Base-by-base conservation (phyloP, 35 echinoderm and acorn worm genomes). In the Heliocidaris erythrogramma region DNA sequence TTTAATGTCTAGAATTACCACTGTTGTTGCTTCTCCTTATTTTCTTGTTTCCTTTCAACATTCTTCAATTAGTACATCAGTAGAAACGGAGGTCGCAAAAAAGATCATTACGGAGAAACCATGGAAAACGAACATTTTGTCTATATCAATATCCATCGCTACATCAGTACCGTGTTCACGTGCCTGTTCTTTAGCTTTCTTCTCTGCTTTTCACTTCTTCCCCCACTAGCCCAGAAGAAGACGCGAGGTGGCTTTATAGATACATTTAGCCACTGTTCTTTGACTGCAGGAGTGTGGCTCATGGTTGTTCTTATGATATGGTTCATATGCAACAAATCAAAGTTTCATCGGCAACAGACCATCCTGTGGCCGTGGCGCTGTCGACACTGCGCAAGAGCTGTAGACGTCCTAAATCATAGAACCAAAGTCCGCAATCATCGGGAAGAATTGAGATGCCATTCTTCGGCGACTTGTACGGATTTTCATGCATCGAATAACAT, bases 161-260 rank as follows among this genome's bases (percentile, higher is more conserved):
- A 89, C 9, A 47, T 32, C 87, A 89, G 87, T 30, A 89, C 87
- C 31, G 24, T 89, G 7, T 47, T 89, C 17, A 32, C 47, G 7
- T 89, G 87, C 24, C 87, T 89, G 14, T 48, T 89, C 87, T 89
- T 89, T 9, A 89, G 87, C 87, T 89, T 89, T 89, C 87, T 89
- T 32, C 31, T 89, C 29, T 47, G 87, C 31, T 48, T 89, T 13
- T 89, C 87, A 2, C 47, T 89, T 21, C 87, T 89, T 47, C 31
- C 87, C 14, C 87, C 87, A 48, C 87, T 89, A 17, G 47, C 87
- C 87, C 87, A 4, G 0, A 16, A 18, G 12, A 27, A 32, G 6
- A 48, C 31, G 9, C 31, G 87, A 47, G 87, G 18, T 32, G 47
- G 47, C 12, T 14, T 5, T 24, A 5, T 47, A 5, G 87, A 48